Evolutionary conservation across 2,797 vertebrate species (phyloP), one percentile per base, ranked within the genome.

Genomic region (Sebastes vulpes): DNA sequence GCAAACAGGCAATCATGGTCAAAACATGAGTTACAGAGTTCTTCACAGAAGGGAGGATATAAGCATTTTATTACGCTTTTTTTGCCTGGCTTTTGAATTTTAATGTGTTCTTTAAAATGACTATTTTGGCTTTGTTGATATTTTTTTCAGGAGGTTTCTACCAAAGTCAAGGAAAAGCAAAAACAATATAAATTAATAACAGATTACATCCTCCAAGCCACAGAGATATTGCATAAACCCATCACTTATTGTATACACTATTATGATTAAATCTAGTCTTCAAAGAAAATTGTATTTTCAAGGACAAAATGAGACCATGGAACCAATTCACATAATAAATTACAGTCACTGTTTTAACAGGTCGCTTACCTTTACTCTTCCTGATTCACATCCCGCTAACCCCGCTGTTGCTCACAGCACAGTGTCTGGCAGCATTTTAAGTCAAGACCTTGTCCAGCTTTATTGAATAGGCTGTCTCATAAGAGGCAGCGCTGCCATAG

Each of bases 381-480:
- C 53, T 52, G 32, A 77, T 71, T 73, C 68, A 50, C 60, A 61
- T 82, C 56, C 65, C 54, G 18, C 23, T 63, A 58, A 63, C 46
- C 31, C 28, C 9, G 3, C 60, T 70, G 32, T 69, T 63, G 57
- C 54, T 42, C 29, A 21, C n/a, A 42, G 14, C 35, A 35, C 29
- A 21, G 71, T 28, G 56, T 76, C 72, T 79, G 70, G 77, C 66
- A n/a, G 31, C 53, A 26, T 69, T 78, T 79, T 59, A 28, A 77
- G 75, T 72, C 54, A 53, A 73, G 72, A 79, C 79, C 72, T 65
- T 48, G 74, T 75, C 53, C n/a, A 9, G 52, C 42, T 79, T 89
- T 84, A 83, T 81, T 86, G 72, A 87, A 82, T 32, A 50, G 72
- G 29, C 65, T 54, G 60, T 83, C 79, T 90, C 70, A 66, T 78